Evolutionary conservation across 2,113 vertebrate species (phyloP), one percentile per base, ranked within the genome.

Genomic region (Poicephalus gulielmi): DNA sequence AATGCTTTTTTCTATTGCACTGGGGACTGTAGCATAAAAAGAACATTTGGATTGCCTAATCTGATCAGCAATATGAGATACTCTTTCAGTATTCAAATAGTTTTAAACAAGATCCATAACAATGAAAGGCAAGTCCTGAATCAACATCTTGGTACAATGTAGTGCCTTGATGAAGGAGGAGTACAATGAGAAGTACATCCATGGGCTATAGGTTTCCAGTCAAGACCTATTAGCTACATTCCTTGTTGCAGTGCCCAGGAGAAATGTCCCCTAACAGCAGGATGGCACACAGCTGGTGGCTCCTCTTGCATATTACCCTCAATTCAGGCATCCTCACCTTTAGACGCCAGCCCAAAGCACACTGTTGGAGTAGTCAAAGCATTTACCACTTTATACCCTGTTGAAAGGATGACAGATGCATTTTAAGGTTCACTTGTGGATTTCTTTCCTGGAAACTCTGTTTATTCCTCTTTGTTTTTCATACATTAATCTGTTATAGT

Each of bases 1-100:
- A 94, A 93, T 91, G 95, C 81, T 96, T 97, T 98, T 96, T 84
- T 97, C 94, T 84, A 97, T 73, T 97, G 88, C 76, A 71, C 83
- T 66, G 44, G 94, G 92, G 91, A 95, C 86, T 83, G 81, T 52
- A 75, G 63, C 66, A 60, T 74, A 91, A 94, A 95, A 92, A 93
- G 88, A 49, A 43, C 46, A 86, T 94, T 87, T 74, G 80, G 74
- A 55, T 94, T 88, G 81, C 79, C 69, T 94, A 67, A 93, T 88
- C 92, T 93, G 57, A 74, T 75, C 64, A 80, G 83, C 86, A 79
- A 17, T 31, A 43, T 1, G 25, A 93, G 80, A 59, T 50, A 39
- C 6, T 88, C 76, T 92, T 89, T 11, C 41, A 69, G 76, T 76
- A 55, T 96, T 95, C 79, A 95, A 95, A 93, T 59, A 53, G 71